Conservation (phyloP, 2,797 vertebrate species). For the Anguilla megastoma region DNA sequence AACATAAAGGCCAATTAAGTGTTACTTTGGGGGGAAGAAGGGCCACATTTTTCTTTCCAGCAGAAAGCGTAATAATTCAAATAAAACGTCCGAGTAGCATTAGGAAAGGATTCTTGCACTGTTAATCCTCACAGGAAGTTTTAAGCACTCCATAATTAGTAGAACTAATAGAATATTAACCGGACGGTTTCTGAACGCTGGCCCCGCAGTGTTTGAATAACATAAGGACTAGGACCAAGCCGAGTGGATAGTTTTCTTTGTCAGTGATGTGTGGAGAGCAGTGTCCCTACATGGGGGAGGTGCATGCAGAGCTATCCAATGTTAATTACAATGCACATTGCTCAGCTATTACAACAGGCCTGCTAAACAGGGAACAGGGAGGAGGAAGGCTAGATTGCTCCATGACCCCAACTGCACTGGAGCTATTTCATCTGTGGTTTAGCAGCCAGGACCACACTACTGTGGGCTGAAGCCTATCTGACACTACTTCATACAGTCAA, state of each 20-base stretch:
- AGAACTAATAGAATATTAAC: neutral
- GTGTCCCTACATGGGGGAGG: neutral
- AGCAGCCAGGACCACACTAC: neutral
- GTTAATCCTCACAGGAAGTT: neutral
- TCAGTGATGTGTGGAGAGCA: neutral
- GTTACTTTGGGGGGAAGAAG: neutral
- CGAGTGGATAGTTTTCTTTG: neutral
- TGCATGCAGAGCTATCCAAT: neutral
- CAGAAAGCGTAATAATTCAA: neutral
- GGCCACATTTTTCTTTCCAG: neutral
- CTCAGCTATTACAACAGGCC: neutral
- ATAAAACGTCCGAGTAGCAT: neutral
- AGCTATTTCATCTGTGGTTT: neutral
- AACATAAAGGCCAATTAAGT: neutral
- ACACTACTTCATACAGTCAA: neutral
- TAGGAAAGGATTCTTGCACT: neutral
- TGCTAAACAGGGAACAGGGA: neutral
- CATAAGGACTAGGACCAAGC: no score
- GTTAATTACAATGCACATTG: neutral
- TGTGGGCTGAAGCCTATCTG: neutral
- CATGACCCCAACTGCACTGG: neutral
- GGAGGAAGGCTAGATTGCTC: neutral
- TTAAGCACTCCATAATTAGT: neutral
- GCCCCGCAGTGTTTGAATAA: neutral
- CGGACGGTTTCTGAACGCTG: neutral